Evolutionary conservation across 1,140 invertebrate species (phyloP).

Genomic region (Philaenus spumarius): DNA sequence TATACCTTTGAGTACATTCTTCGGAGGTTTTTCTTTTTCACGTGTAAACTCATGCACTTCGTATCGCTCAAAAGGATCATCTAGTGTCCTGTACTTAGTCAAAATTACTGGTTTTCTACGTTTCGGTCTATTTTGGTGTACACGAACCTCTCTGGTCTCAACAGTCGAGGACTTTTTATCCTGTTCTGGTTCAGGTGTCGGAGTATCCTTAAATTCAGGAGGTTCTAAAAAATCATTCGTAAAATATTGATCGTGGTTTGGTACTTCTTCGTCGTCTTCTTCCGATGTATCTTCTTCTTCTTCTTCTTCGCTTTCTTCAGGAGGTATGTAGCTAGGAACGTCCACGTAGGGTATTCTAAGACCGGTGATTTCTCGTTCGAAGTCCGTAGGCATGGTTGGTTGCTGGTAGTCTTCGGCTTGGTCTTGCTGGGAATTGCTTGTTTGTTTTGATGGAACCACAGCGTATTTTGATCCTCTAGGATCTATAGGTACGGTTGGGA

Average conservation of each 20-base stretch:
- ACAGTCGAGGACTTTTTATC: background rate
- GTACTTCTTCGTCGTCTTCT: background rate
- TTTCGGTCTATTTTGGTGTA: background rate
- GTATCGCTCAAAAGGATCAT: too few species aligned
- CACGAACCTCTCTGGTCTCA: background rate
- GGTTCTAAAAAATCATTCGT: conserved; percentile 11
- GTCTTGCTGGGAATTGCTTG: background rate
- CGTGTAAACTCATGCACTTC: too few species aligned
- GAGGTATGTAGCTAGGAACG: conserved; percentile 3
- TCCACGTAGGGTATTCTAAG: background rate
- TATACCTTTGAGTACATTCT: too few species aligned
- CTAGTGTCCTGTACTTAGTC: background rate
- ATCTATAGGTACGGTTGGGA: background rate
- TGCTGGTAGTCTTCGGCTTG: background rate
- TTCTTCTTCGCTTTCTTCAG: background rate
- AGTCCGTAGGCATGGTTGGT: conserved; percentile 3
- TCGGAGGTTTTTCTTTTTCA: too few species aligned
- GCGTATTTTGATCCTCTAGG: conserved; percentile 5
- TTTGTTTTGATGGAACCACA: background rate
- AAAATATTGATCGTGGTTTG: conserved; percentile 7
- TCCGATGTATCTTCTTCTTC: background rate
- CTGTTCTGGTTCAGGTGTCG: background rate
- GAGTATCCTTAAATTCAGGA: background rate
- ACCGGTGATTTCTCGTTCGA: conserved; percentile 2
- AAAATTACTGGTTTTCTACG: background rate